Base-by-base conservation (phyloP, 2,888 invertebrate species). In the Germaria angustata region DNA sequence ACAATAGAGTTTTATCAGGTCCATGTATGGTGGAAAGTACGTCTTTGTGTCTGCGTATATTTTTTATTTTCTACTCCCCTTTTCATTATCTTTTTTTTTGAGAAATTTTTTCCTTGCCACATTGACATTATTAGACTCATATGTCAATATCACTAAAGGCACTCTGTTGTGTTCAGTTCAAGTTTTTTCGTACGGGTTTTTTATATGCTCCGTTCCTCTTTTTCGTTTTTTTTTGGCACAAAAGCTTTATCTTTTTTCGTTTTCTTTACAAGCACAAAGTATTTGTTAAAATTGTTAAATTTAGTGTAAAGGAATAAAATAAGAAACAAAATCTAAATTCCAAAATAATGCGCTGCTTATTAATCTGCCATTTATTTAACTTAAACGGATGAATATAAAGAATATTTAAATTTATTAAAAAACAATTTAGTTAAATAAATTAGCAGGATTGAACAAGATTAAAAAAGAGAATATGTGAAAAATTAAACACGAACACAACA, bases 201-300 rank as follows among this genome's bases (percentile, higher is more conserved):
- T 41, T 28, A 22, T 28, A 28, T 28, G 3, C 3, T 3, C 28
- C 28, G 6, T 28, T 28, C 41, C 3, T 36, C 17, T 22, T 8
- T 55, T 59, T 53, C n/a, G 5, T 15, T 22, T 44, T 57, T 39
- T 36, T 57, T 66, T 66, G 20, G 53, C 51, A 63, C 57, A 66
- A 80, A 79, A 66, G 66, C 53, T 75, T 79, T 68, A 61, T 80
- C 63, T 75, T 34, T 39, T 55, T 41, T 6, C 32, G 22, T 69
- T 28, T 22, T 39, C 39, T 36, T 22, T 57, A 32, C 65, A 17
- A 72, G 65, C 71, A 65, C 36, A 78, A 59, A 59, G 61, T 68
- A 65, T 79, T 65, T 81, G 72, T 72, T 78, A 66, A 73, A 81
- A 81, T 81, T 77, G 81, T 73, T 77, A 72, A 81, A 81, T 81